These are phyloP conservation scores for Coecobrya sp. DNA, from an alignment of 2,888 invertebrate species.

Conservation along the genomic window DNA sequence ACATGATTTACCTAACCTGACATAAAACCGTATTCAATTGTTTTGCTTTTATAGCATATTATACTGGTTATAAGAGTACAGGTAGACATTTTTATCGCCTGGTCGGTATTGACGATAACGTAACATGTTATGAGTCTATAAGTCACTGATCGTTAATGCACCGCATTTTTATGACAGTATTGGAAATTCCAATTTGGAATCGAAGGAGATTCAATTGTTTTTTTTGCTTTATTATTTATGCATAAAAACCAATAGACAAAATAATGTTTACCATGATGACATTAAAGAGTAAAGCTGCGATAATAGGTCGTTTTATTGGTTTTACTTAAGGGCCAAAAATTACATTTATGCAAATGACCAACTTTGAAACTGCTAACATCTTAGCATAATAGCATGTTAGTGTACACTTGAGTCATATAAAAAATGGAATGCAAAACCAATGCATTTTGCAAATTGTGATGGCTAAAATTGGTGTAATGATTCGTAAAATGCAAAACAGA, in stretches of 20 bases:
- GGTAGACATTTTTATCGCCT: too few species aligned
- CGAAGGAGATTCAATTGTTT: too few species aligned
- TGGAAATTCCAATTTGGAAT: too few species aligned
- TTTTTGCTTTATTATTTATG: not conserved
- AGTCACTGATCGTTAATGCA: too few species aligned
- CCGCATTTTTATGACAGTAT: too few species aligned
- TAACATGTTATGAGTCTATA: too few species aligned
- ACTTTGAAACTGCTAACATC: not conserved
- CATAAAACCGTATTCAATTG: too few species aligned
- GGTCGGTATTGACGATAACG: too few species aligned
- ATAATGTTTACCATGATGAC: not conserved
- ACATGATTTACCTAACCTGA: conserved; percentile 72
- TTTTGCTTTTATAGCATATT: too few species aligned
- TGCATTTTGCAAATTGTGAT: not conserved
- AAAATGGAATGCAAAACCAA: conserved; percentile 16
- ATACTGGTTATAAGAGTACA: too few species aligned
- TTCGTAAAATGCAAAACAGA: conserved; percentile 34
- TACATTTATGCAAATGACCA: not conserved
- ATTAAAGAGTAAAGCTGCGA: too few species aligned
- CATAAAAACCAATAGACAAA: not conserved
- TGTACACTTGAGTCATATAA: not conserved
- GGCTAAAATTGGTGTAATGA: not conserved
- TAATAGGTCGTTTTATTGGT: not conserved
- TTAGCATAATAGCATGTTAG: not conserved
- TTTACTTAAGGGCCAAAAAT: conserved; percentile 4